phyloP scores from a whole-genome alignment of 2,113 vertebrate species.

The Malurus cyaneus region DNA sequence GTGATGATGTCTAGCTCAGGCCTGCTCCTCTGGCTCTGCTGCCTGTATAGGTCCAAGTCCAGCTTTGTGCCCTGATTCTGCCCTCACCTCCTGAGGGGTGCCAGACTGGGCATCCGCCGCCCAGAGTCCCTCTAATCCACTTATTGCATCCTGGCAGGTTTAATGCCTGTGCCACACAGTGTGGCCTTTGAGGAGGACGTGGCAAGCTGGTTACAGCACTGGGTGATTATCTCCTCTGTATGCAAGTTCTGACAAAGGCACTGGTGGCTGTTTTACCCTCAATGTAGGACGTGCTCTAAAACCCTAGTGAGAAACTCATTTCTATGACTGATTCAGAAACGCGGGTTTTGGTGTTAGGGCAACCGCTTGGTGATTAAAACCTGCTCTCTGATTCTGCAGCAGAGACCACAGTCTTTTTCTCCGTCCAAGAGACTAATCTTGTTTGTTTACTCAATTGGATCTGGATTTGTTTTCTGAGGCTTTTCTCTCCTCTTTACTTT shows the following conservation, averaged over 20 bases:
- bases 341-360: neutral
- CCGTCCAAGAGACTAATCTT: neutral
- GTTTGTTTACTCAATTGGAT: neutral
- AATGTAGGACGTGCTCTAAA: neutral
- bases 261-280: neutral
- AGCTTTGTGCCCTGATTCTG: neutral
- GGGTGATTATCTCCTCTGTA: neutral
- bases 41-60: neutral
- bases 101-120: fast-evolving
- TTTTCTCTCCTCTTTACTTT: neutral
- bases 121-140: neutral
- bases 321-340: neutral
- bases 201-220: neutral
- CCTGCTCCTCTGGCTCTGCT: neutral
- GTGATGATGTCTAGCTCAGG: neutral
- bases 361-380: neutral
- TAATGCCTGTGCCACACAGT: neutral
- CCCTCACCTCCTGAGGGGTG: neutral
- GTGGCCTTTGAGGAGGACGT: neutral
- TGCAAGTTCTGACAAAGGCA: neutral
- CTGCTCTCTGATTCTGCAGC: neutral
- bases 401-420: neutral
- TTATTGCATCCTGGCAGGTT: neutral
- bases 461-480: neutral
- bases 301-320: neutral